Percentiles rank a stretch among this genome's conserved stretches.
These are phyloP conservation scores for Nebria salina DNA, from an alignment of 2,888 invertebrate genomes.

Conservation along the genomic window DNA sequence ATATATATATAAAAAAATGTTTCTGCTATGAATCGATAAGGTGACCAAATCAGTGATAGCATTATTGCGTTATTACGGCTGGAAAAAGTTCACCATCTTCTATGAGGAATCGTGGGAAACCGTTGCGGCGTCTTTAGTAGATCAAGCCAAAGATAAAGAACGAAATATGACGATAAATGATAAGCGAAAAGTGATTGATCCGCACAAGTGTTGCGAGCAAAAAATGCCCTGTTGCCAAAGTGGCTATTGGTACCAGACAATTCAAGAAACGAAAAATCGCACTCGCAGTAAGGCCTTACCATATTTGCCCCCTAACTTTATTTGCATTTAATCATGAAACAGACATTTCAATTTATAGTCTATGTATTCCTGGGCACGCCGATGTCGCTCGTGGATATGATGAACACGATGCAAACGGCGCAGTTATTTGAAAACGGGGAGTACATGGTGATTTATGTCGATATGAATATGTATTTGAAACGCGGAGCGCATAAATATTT, in stretches of 20 bases:
- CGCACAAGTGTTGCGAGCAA: constrained; percentile 80
- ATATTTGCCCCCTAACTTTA: not conserved
- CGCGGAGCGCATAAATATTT: constrained; percentile 81
- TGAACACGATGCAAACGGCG: constrained; percentile 89
- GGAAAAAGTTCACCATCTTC: constrained; percentile 93
- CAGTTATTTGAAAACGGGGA: constrained; percentile 90
- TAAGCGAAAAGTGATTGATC: constrained; percentile 75
- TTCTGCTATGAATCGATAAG: constrained; percentile 61
- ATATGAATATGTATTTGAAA: constrained; percentile 86
- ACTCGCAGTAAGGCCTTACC: constrained; percentile 75
- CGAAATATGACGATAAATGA: constrained; percentile 88
- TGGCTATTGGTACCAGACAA: constrained; percentile 84
- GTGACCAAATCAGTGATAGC: constrained; percentile 95
- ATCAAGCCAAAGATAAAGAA: constrained; percentile 71
- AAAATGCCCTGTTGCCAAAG: constrained; percentile 79
- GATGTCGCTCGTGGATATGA: constrained; percentile 87
- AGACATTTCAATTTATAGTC: constrained; percentile 70
- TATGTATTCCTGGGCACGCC: constrained; percentile 93
- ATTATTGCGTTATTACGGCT: constrained; percentile 87
- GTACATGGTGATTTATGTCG: constrained; percentile 95
- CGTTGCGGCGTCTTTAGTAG: constrained; percentile 82
- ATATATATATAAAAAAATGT: not conserved
- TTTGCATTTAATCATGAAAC: constrained; percentile 39
- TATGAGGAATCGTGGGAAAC: constrained; percentile 84
- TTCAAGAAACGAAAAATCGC: constrained; percentile 85